Conservation (phyloP, 2,888 invertebrate species). For the Drosophila cognata region DNA sequence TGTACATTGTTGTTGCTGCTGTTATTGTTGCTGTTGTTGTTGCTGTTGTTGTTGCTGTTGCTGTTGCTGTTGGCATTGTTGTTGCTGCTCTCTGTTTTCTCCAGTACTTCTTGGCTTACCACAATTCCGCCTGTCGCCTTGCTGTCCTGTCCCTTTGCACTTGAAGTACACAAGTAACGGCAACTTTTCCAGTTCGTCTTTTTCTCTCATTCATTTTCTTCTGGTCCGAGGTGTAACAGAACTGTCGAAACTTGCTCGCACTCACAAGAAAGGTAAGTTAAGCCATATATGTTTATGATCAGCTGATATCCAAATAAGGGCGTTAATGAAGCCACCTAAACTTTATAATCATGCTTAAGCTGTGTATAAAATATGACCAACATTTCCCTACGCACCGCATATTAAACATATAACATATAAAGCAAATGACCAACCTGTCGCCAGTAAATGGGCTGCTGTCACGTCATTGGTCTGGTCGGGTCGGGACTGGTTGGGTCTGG, state of each 20-base stretch:
- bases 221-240: conserved; percentile 58
- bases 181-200: conserved; percentile 63
- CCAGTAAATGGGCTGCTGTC: conserved; percentile 74
- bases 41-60: not conserved
- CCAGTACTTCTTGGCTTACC: conserved; percentile 43
- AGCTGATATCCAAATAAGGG: conserved; percentile 39
- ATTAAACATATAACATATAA: conserved; percentile 57
- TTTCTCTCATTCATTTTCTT: conserved; percentile 4
- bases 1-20: conserved; percentile 29
- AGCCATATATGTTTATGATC: conserved; percentile 20
- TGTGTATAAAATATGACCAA: conserved; percentile 48
- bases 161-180: conserved; percentile 62
- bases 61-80: conserved; percentile 2
- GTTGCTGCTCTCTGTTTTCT: conserved; percentile 3
- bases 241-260: conserved; percentile 71
- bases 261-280: conserved; percentile 26
- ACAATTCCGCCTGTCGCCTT: conserved; percentile 46
- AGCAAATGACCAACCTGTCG: conserved; percentile 75
- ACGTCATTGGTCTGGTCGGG: conserved; percentile 57
- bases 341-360: conserved; percentile 48
- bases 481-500: conserved; percentile 14
- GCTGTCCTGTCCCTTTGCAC: conserved; percentile 58
- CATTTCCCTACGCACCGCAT: conserved; percentile 70
- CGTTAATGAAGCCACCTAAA: conserved; percentile 27
- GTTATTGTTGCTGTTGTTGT: not conserved